phyloP scores from a whole-genome alignment of 2,113 vertebrate genomes.

The Rynchops niger region DNA sequence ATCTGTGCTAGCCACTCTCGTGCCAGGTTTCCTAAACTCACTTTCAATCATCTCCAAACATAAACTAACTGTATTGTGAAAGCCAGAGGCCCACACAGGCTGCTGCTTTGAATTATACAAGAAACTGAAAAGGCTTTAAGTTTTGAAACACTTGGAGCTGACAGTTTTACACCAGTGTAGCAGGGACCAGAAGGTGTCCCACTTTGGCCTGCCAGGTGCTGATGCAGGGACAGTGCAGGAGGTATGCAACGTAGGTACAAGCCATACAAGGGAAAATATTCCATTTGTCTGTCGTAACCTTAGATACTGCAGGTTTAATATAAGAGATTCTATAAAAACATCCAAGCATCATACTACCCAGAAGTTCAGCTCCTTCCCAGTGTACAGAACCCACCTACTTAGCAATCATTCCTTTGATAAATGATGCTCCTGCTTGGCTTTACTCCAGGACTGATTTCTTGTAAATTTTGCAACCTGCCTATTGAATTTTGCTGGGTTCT shows the following conservation, averaged over 20 bases:
- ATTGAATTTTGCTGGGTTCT: background rate
- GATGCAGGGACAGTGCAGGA: background rate
- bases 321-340: background rate
- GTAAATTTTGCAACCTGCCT: background rate
- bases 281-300: background rate
- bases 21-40: background rate
- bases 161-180: background rate
- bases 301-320: background rate
- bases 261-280: background rate
- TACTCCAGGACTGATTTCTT: background rate
- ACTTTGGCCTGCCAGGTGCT: background rate
- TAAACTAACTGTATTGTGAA: background rate
- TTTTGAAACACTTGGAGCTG: background rate
- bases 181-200: background rate
- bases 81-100: background rate
- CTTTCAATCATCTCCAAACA: background rate
- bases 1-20: background rate
- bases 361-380: background rate
- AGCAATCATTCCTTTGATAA: background rate
- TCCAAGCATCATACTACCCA: background rate
- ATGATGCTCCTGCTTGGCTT: background rate
- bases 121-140: background rate
- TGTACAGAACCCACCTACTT: background rate
- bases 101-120: background rate
- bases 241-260: fast-evolving